phyloP scores from a whole-genome alignment of 2,888 invertebrate genomes.

The Pristionchus exspectatus region DNA sequence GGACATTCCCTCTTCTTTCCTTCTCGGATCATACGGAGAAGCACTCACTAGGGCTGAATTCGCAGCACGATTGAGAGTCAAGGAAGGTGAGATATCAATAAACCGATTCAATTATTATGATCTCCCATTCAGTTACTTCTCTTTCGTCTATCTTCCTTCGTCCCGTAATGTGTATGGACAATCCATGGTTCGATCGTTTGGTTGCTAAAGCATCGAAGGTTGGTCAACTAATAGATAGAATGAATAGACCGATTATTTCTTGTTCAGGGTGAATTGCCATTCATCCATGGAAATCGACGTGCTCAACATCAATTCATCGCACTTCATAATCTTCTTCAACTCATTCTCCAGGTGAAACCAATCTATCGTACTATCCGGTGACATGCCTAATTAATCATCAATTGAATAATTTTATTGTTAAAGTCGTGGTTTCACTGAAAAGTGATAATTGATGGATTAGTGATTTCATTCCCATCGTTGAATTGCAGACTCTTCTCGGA shows the following conservation, averaged over 20 bases:
- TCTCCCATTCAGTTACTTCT: neutral
- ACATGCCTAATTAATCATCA: neutral
- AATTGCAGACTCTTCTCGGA: slow-evolving; percentile 1
- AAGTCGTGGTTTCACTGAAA: too few species aligned
- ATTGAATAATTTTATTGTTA: neutral
- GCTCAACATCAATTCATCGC: slow-evolving; percentile 45
- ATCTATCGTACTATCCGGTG: neutral
- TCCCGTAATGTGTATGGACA: slow-evolving; percentile 29
- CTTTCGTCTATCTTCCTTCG: slow-evolving; percentile 35
- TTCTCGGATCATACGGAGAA: slow-evolving; percentile 50
- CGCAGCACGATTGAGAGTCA: neutral
- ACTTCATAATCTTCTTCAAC: slow-evolving; percentile 31
- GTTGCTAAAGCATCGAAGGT: neutral
- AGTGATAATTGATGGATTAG: too few species aligned
- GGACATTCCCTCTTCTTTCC: slow-evolving; percentile 41
- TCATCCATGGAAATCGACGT: slow-evolving; percentile 16
- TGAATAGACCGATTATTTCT: neutral
- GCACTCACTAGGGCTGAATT: slow-evolving; percentile 46
- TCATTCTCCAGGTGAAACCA: neutral
- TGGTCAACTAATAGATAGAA: neutral
- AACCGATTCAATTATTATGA: neutral
- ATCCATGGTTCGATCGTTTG: slow-evolving; percentile 46
- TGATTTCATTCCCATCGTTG: neutral
- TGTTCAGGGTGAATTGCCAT: slow-evolving; percentile 14
- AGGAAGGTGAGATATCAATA: neutral